These are phyloP conservation scores for Pemphredon lugubris DNA, from an alignment of 2,888 invertebrate genomes.

Conservation along the genomic window DNA sequence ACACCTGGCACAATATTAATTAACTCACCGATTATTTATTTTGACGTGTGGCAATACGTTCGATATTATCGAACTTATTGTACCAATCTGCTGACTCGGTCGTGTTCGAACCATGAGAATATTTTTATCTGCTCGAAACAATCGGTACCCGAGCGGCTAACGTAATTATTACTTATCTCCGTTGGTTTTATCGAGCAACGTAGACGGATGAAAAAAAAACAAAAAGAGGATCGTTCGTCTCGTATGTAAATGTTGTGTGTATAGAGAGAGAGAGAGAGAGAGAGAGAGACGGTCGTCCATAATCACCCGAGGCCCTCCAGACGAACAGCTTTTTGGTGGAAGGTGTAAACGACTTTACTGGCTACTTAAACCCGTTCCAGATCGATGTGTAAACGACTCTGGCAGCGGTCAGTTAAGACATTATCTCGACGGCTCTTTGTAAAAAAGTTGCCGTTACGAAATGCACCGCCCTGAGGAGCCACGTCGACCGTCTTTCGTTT, in stretches of 20 bases:
- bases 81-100: conserved; percentile 5
- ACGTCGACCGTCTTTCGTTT: conserved; percentile 21
- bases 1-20: no score
- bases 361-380: conserved; percentile 60
- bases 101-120: background rate
- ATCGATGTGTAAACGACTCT: conserved; percentile 60
- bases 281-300: conserved; percentile 33
- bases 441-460: conserved; percentile 58
- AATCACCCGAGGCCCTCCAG: conserved; percentile 39
- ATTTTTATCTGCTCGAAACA: conserved; percentile 30
- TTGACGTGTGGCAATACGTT: no score
- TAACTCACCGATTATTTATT: no score
- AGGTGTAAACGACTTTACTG: conserved; percentile 63
- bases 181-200: conserved; percentile 9
- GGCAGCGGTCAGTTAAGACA: conserved; percentile 61
- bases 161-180: conserved; percentile 42
- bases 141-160: conserved; percentile 39
- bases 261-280: conserved; percentile 44
- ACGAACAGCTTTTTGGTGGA: conserved; percentile 57
- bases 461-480: conserved; percentile 26
- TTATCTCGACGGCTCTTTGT: conserved; percentile 58
- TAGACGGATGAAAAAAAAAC: background rate
- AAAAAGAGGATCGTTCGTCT: conserved; percentile 33
- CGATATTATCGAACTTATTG: no score
- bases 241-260: conserved; percentile 51